Percentiles rank a stretch among this genome's conserved stretches.
phyloP scores from a whole-genome alignment of 2,113 vertebrate species.

The Malurus cyaneus region DNA sequence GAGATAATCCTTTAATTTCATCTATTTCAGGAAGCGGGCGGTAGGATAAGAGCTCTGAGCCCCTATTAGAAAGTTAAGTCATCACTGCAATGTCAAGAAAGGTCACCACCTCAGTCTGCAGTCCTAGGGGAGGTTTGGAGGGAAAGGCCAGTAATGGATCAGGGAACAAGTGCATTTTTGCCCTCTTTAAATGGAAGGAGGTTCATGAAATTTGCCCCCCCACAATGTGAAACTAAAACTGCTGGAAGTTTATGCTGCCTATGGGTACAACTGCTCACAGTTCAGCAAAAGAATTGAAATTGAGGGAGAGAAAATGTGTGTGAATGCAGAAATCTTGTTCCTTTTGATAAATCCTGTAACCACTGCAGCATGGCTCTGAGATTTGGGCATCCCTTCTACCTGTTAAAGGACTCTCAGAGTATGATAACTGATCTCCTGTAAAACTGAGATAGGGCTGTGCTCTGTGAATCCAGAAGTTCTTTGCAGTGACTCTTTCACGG shows the following conservation, averaged over 20 bases:
- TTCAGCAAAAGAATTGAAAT: neutral
- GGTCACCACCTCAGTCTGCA: neutral
- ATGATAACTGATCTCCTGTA: neutral
- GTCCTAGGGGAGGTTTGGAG: neutral
- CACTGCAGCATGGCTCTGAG: neutral
- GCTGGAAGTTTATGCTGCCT: neutral
- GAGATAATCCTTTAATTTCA: slow-evolving; percentile 67
- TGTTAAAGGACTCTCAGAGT: neutral
- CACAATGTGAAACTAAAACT: neutral
- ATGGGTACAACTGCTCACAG: neutral
- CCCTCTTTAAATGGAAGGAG: neutral
- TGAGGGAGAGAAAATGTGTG: neutral
- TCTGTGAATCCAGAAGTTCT: neutral
- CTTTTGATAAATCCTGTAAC: neutral
- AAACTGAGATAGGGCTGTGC: neutral
- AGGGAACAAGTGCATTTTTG: neutral
- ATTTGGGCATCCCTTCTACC: neutral
- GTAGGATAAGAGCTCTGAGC: slow-evolving; percentile 52
- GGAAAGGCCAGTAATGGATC: neutral
- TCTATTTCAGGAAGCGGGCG: slow-evolving; percentile 69
- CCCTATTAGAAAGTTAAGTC: slow-evolving; percentile 38
- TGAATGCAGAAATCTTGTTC: neutral
- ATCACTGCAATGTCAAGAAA: slow-evolving; percentile 41
- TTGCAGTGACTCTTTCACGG: neutral
- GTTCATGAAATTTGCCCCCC: neutral